These are phyloP conservation scores for Trachops cirrhosus DNA, from an alignment of 2,797 vertebrate genomes.

Conservation along the genomic window DNA sequence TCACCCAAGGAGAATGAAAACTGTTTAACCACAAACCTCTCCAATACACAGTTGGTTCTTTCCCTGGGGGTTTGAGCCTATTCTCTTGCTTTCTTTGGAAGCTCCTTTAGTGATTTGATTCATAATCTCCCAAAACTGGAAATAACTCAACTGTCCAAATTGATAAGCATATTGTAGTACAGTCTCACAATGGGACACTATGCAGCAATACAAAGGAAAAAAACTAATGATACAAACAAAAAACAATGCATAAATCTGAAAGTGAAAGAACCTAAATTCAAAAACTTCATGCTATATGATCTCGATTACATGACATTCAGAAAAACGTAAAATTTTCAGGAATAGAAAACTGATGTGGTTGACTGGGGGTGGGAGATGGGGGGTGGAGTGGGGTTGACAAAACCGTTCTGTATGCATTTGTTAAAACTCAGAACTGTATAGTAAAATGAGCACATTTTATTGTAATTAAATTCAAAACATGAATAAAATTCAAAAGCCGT, in stretches of 20 bases:
- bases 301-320: background rate
- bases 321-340: background rate
- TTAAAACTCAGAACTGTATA: background rate
- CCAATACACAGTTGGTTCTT: background rate
- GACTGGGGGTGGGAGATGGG: background rate
- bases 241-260: background rate
- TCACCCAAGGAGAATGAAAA: background rate
- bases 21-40: background rate
- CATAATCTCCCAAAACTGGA: background rate
- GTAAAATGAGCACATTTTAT: background rate
- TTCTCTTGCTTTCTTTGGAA: background rate
- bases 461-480: slow-evolving; percentile 4
- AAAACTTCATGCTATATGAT: background rate
- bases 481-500: background rate
- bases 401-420: background rate
- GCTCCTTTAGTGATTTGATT: background rate
- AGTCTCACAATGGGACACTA: background rate
- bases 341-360: background rate
- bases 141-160: background rate
- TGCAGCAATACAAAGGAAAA: background rate
- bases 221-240: background rate
- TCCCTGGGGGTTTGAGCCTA: background rate
- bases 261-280: background rate
- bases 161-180: background rate
- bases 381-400: background rate